A percentile compares a stretch with the other conserved stretches of the same genome.
phyloP scores from a whole-genome alignment of 2,888 invertebrate species.

The Uloborus plumipes region DNA sequence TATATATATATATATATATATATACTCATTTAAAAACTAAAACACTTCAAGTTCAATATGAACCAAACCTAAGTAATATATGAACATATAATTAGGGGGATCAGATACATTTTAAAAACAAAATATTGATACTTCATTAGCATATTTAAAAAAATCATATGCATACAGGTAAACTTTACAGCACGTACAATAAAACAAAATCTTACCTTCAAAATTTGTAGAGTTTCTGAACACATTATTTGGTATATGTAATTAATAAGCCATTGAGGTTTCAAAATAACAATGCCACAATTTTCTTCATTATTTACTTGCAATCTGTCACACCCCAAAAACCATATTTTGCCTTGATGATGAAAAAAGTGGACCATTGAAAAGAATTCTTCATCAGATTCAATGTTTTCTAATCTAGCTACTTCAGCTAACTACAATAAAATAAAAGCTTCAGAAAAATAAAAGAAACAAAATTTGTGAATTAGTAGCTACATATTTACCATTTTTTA shows the following conservation, averaged over 20 bases:
- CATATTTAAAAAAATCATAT: background rate
- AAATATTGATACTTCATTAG: too few relatives aligned
- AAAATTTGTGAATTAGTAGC: too few relatives aligned
- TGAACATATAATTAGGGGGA: too few relatives aligned
- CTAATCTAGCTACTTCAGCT: slow-evolving; percentile 70
- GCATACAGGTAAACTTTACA: background rate
- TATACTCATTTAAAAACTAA: too few relatives aligned
- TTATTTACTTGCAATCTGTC: slow-evolving; percentile 68
- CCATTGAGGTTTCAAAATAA: slow-evolving; percentile 72
- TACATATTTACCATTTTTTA: too few relatives aligned
- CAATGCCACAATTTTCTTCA: slow-evolving; percentile 68
- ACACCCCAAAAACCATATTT: slow-evolving; percentile 70
- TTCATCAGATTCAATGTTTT: slow-evolving; percentile 69
- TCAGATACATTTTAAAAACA: background rate
- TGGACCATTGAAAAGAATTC: slow-evolving; percentile 71
- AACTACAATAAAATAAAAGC: slow-evolving; percentile 67
- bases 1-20: too few relatives aligned
- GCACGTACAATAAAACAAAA: background rate
- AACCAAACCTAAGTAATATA: too few relatives aligned
- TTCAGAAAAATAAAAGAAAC: too few relatives aligned
- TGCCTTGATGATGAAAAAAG: slow-evolving; percentile 72
- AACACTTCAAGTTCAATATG: too few relatives aligned
- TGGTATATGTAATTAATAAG: slow-evolving; percentile 68
- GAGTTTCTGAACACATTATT: slow-evolving; percentile 43
- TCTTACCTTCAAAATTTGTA: slow-evolving; percentile 25